These are phyloP conservation scores for Pangasius sanitwongsei DNA, from an alignment of 2,797 vertebrate genomes.

Conservation along the genomic window DNA sequence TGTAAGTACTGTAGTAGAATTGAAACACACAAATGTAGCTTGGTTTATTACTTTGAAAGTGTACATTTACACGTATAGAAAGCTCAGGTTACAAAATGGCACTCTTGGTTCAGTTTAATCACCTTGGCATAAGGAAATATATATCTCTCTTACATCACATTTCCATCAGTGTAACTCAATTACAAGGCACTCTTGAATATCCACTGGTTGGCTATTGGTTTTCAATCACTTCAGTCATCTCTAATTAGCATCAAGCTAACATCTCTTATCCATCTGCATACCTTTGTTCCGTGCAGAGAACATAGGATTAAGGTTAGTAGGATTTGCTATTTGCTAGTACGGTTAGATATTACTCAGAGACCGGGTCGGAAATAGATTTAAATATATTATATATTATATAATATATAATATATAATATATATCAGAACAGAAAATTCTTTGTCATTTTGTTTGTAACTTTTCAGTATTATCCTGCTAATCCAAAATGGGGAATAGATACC, in stretches of 20 bases:
- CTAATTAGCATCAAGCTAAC: conserved; percentile 2
- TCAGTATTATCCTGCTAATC: neutral
- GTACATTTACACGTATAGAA: neutral
- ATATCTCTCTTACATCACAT: neutral
- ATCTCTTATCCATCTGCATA: neutral
- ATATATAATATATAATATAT: too few species aligned
- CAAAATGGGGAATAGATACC: neutral
- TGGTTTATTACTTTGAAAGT: neutral
- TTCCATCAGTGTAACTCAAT: conserved; percentile 1
- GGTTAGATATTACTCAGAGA: neutral
- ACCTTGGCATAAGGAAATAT: neutral
- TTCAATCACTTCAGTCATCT: conserved; percentile 3
- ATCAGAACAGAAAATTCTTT: neutral
- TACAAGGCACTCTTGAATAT: neutral
- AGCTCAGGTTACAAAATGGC: neutral
- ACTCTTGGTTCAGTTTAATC: neutral
- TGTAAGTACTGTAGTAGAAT: neutral
- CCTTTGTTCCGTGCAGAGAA: neutral
- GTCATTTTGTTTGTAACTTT: neutral
- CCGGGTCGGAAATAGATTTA: neutral
- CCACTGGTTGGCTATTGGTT: neutral
- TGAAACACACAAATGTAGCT: neutral
- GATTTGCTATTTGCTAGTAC: neutral
- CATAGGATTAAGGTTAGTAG: neutral
- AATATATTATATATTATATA: neutral